phyloP scores from a whole-genome alignment of 2,113 vertebrate genomes.

The Dipodomys ordii region DNA sequence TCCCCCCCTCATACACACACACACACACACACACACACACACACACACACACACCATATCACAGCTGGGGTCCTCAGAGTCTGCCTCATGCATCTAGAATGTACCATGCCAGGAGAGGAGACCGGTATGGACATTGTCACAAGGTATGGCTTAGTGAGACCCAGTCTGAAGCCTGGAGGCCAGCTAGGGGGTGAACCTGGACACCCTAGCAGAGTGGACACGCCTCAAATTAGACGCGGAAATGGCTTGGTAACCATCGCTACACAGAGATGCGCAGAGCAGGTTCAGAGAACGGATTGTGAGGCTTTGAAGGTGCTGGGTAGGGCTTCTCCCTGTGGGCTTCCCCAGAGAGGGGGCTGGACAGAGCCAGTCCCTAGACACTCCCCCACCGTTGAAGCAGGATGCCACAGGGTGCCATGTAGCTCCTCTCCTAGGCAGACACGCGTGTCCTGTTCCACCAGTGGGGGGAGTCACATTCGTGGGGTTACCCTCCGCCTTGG shows the following conservation, averaged over 20 bases:
- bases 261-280: background rate
- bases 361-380: background rate
- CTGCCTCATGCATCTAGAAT: no score
- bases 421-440: background rate
- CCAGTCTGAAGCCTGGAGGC: background rate
- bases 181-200: background rate
- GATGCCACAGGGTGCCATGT: background rate
- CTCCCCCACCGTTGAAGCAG: background rate
- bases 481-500: background rate
- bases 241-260: background rate
- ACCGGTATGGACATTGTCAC: background rate
- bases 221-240: background rate
- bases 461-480: no score
- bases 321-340: fast-evolving
- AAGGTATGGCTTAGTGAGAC: background rate
- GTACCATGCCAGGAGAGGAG: background rate
- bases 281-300: background rate
- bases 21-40: no score
- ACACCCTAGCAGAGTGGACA: background rate
- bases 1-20: no score
- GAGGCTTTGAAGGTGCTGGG: background rate
- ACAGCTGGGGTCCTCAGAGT: no score
- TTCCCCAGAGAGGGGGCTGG: background rate
- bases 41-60: no score
- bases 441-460: no score